A percentile compares a stretch with the other conserved stretches of the same genome.
These are phyloP conservation scores for Drosophila tani DNA, from an alignment of 1,140 invertebrate species.

Conservation along the genomic window DNA sequence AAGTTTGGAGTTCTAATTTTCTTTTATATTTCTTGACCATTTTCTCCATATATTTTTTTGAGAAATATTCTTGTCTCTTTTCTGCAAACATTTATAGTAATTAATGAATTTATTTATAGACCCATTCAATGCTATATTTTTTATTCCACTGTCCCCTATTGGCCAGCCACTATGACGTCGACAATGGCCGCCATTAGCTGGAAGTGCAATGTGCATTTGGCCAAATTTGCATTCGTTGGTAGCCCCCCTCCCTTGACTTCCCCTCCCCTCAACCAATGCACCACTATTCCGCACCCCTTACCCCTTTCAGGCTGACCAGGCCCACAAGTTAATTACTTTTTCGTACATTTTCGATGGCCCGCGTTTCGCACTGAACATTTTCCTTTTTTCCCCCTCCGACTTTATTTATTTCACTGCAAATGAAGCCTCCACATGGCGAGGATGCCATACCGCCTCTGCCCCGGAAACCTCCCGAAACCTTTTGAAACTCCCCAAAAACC, in stretches of 20 bases:
- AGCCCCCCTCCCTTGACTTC: not conserved
- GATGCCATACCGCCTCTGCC: not conserved
- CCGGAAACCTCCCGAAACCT: not conserved
- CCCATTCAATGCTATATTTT: not conserved
- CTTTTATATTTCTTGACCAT: too few relatives aligned
- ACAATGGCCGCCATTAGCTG: slow-evolving; percentile 75
- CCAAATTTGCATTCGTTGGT: slow-evolving; percentile 73
- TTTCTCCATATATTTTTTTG: too few relatives aligned
- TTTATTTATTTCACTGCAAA: slow-evolving; percentile 81
- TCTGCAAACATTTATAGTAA: too few relatives aligned
- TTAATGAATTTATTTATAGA: too few relatives aligned
- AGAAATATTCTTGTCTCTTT: too few relatives aligned
- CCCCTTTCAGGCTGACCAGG: slow-evolving; percentile 5
- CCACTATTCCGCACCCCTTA: not conserved
- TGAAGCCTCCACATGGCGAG: slow-evolving; percentile 48
- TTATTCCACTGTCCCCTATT: slow-evolving; percentile 33
- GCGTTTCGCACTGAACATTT: slow-evolving; percentile 54
- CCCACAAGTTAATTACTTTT: slow-evolving; percentile 82
- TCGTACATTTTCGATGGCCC: slow-evolving; percentile 79
- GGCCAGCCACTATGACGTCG: slow-evolving; percentile 36
- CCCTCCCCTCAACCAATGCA: slow-evolving; percentile 1
- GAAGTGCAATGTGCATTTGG: slow-evolving; percentile 79
- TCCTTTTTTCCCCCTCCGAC: slow-evolving; percentile 34
- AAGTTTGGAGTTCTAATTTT: too few relatives aligned
- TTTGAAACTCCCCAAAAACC: slow-evolving; percentile 12